Evolutionary conservation across 2,888 invertebrate species (phyloP).

Genomic region (Mimas tiliae): DNA sequence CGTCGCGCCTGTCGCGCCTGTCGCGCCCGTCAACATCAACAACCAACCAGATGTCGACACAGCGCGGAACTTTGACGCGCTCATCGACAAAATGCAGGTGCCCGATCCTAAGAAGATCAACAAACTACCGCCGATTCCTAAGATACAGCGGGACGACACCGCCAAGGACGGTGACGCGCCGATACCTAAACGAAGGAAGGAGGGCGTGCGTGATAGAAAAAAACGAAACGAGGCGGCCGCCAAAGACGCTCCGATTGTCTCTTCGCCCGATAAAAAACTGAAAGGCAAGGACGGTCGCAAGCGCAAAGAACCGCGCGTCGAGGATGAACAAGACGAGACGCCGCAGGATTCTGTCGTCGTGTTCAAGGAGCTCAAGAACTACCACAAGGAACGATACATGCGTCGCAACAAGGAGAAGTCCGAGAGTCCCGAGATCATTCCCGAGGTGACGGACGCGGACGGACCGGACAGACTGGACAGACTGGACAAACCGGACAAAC

Average conservation of each 20-base stretch:
- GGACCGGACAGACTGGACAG: background rate
- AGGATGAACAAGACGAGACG: slow-evolving; percentile 42
- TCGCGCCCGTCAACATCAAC: background rate
- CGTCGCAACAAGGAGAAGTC: slow-evolving; percentile 86
- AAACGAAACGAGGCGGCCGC: slow-evolving; percentile 41
- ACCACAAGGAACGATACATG: slow-evolving; percentile 86
- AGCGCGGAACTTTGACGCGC: slow-evolving; percentile 17
- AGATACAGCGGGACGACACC: slow-evolving; percentile 52
- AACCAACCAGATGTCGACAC: background rate
- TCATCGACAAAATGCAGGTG: slow-evolving; percentile 50
- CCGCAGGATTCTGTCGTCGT: slow-evolving; percentile 49
- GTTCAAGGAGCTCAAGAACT: slow-evolving; percentile 85
- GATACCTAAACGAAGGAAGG: slow-evolving; percentile 49
- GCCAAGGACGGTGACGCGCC: slow-evolving; percentile 30
- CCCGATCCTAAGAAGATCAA: slow-evolving; percentile 62
- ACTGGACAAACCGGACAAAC: slow-evolving; percentile 24
- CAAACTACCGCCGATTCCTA: slow-evolving; percentile 77
- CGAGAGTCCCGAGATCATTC: slow-evolving; percentile 80
- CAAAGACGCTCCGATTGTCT: slow-evolving; percentile 43
- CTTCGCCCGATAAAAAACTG: slow-evolving; percentile 57
- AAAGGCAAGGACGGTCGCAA: slow-evolving; percentile 42
- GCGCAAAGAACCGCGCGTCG: slow-evolving; percentile 38
- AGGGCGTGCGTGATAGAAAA: slow-evolving; percentile 44
- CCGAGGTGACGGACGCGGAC: slow-evolving; percentile 36
- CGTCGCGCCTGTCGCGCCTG: slow-evolving; percentile 10